Evolutionary conservation across 2,797 vertebrate species (phyloP).

Genomic region (Eurystomus glaucurus): DNA sequence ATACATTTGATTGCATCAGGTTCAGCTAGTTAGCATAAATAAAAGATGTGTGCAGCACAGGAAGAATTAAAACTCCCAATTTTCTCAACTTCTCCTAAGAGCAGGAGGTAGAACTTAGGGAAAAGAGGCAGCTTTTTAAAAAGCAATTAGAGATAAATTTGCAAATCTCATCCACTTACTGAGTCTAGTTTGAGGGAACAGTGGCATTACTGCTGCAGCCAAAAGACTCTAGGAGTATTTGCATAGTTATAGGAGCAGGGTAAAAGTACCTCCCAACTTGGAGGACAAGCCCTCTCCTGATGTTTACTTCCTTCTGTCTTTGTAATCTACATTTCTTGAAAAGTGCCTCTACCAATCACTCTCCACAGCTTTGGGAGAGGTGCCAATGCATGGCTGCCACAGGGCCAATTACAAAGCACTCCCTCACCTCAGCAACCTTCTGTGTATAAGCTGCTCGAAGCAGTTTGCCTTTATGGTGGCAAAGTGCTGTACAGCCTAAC

Average conservation of each 20-base stretch:
- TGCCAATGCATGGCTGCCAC: not conserved
- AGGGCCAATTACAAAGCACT: too few relatives aligned
- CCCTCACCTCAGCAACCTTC: not conserved
- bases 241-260: not conserved
- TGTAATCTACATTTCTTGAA: not conserved
- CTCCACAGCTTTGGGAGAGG: not conserved
- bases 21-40: not conserved
- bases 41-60: not conserved
- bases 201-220: not conserved
- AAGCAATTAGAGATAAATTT: not conserved
- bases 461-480: not conserved
- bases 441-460: not conserved
- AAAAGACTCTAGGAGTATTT: not conserved
- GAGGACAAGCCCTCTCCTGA: not conserved
- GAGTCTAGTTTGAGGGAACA: not conserved
- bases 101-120: not conserved
- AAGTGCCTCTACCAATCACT: not conserved
- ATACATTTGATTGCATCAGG: not conserved
- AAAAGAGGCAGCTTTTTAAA: not conserved
- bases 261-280: not conserved
- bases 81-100: not conserved
- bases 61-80: accelerated
- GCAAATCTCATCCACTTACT: not conserved
- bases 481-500: not conserved
- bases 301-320: not conserved